Evolutionary conservation across 2,888 invertebrate species (phyloP), one percentile per base, ranked within the genome.

Genomic region (Drosophila neotestacea): DNA sequence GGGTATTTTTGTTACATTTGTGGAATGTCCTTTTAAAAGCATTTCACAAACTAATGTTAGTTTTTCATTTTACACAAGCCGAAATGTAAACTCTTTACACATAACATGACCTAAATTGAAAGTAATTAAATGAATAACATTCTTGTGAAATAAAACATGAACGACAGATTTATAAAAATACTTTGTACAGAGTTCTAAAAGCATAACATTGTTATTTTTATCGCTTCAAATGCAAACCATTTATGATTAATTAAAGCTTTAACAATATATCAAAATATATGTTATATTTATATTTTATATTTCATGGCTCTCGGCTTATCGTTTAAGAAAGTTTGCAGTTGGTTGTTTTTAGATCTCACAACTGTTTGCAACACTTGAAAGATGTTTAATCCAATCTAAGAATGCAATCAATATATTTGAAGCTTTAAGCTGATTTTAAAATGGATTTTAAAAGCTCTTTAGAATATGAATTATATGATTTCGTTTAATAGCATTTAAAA

Each of bases 31-130:
- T 16, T 56, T 46, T 36, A 56, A 38, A 36, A 16, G 36, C 36
- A 28, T 11, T 38, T 28, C 3, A 11, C 28, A 46, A 16, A 56
- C 56, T 47, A 47, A 46, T 58, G 47, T 58, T 58, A 28, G 36
- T 47, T 58, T 58, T 58, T 47, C 28, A 58, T 58, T 58, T 58
- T 7, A 38, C 13, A 16, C 58, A 38, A 46, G 28, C 46, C 5
- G 11, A 46, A 47, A n/a, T 13, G 55, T 6, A 56, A 56, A 46
- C 44, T 28, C 27, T 47, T 38, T 47, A 1, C 55, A 55, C 44
- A 44, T 4, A 16, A 11, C 46, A 30, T 58, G 58, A 58, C 58
- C 58, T 38, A 58, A 47, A 47, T 58, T 11, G 6, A 7, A 30
- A 28, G 11, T 47, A 58, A 58, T 58, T 58, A 38, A 46, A 16